Evolutionary conservation across 2,888 invertebrate genomes (phyloP).

Genomic region (Machimus atricapillus): DNA sequence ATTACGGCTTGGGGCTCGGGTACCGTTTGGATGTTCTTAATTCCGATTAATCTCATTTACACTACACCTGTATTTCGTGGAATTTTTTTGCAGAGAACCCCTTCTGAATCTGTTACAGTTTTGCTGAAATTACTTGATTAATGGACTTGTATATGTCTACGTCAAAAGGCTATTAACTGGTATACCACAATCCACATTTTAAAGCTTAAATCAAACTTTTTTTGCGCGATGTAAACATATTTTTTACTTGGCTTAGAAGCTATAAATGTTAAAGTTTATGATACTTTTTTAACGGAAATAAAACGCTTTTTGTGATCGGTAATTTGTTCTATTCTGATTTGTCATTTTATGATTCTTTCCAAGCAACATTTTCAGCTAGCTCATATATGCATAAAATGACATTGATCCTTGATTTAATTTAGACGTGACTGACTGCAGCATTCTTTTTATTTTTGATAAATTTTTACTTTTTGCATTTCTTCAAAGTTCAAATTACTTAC

Average conservation of each 20-base stretch:
- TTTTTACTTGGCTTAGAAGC: not conserved
- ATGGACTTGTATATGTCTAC: not conserved
- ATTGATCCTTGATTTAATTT: not conserved
- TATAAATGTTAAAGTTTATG: not conserved
- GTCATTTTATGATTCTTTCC: not conserved
- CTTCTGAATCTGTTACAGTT: not conserved
- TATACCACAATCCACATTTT: not conserved
- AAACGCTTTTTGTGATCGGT: not conserved
- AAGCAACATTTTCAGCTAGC: not conserved
- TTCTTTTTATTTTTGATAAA: not conserved
- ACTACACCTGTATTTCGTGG: not conserved
- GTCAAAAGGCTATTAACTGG: not conserved
- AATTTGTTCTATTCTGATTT: not conserved
- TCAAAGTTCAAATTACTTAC: too few species aligned
- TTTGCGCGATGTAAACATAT: not conserved
- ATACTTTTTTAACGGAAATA: not conserved
- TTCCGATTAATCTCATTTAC: not conserved
- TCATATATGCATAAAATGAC: not conserved
- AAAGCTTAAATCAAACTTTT: not conserved
- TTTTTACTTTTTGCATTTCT: too few species aligned
- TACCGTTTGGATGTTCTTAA: constrained; percentile 53
- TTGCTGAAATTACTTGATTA: not conserved
- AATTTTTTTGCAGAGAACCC: not conserved
- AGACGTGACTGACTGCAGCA: too few species aligned
- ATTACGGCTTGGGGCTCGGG: not conserved